These are phyloP conservation scores for Prunella strophiata DNA, from an alignment of 2,797 vertebrate species.

Conservation along the genomic window DNA sequence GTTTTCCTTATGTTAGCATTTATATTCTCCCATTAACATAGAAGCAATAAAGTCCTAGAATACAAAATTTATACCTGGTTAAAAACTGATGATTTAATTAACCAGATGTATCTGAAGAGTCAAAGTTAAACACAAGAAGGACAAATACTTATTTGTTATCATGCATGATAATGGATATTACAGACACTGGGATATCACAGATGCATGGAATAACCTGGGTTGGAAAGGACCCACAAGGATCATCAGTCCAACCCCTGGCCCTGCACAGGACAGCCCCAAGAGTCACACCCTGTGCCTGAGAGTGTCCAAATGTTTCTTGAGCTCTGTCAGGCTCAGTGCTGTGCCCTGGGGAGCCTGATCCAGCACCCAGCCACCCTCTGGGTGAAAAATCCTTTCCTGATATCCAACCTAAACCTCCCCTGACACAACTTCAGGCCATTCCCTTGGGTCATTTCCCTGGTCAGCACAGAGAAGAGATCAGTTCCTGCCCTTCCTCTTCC, in stretches of 20 bases:
- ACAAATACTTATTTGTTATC: background rate
- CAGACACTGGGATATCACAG: background rate
- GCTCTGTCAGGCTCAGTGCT: background rate
- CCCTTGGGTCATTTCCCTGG: accelerated
- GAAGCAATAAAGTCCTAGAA: background rate
- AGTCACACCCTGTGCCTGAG: background rate
- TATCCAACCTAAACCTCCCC: background rate
- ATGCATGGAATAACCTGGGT: background rate
- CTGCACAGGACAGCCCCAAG: background rate
- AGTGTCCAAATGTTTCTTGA: background rate
- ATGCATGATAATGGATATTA: background rate
- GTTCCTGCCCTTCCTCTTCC: background rate
- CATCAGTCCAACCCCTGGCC: background rate
- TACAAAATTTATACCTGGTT: background rate
- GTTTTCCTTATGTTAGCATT: background rate
- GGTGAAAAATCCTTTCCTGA: background rate
- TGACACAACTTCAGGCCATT: background rate
- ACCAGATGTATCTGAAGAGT: background rate
- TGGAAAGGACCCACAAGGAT: background rate
- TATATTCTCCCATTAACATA: background rate
- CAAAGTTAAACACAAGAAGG: background rate
- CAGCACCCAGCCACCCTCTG: accelerated
- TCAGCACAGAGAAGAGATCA: background rate
- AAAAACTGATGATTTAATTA: background rate
- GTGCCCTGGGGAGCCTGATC: background rate